phyloP scores from a whole-genome alignment of 2,797 vertebrate species.

The Petrocephalus sullivani region DNA sequence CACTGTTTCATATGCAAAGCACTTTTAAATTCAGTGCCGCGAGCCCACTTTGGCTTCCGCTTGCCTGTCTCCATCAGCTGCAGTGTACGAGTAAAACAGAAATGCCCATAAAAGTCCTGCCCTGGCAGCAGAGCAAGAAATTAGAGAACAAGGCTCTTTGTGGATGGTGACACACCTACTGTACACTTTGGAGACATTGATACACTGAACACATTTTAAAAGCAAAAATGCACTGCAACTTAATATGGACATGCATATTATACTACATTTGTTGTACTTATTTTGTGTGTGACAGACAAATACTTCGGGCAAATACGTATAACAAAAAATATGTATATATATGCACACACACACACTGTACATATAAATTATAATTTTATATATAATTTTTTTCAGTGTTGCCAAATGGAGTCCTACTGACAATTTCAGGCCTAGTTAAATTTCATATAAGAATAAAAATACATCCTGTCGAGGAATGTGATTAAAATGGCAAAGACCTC shows the following conservation, averaged over 20 bases:
- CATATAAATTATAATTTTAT: not conserved
- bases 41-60: slow-evolving; percentile 47
- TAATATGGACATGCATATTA: not conserved
- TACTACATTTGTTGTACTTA: not conserved
- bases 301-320: not conserved
- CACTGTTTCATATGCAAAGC: slow-evolving; percentile 53
- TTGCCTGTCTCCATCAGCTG: slow-evolving; percentile 17
- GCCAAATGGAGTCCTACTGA: not conserved
- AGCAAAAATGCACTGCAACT: not conserved
- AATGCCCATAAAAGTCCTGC: slow-evolving; percentile 25
- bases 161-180: not conserved
- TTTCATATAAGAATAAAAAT: not conserved
- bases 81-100: not conserved
- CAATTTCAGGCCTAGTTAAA: not conserved
- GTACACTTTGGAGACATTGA: not conserved
- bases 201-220: not conserved
- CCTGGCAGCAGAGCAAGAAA: slow-evolving; percentile 41
- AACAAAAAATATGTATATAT: not conserved
- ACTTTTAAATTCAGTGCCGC: slow-evolving; percentile 34
- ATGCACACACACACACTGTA: not conserved
- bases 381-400: not conserved
- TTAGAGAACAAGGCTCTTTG: slow-evolving; percentile 45
- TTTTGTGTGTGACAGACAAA: not conserved
- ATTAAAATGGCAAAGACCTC: not conserved
- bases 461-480: not conserved